Conservation (phyloP, 2,888 invertebrate species). For the Ectropis crepuscularia region DNA sequence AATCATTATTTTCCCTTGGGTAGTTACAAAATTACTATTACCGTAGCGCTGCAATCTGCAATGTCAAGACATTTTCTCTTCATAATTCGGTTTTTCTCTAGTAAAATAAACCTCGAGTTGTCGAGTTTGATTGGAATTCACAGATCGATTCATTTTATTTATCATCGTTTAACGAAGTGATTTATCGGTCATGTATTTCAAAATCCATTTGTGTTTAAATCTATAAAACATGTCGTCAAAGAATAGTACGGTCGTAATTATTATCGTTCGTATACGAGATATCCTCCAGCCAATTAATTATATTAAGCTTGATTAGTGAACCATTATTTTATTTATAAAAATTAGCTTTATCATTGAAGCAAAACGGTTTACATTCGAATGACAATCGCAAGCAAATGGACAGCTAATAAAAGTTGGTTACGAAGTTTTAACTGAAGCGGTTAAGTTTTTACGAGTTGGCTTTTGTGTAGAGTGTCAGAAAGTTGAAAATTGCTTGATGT, state of each 20-base stretch:
- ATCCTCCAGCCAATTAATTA: slow-evolving; percentile 63
- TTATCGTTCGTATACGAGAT: slow-evolving; percentile 57
- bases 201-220: slow-evolving; percentile 26
- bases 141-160: background rate
- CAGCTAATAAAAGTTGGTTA: slow-evolving; percentile 33
- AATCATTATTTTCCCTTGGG: too few relatives aligned
- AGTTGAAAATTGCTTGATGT: slow-evolving; percentile 23
- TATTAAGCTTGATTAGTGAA: slow-evolving; percentile 45
- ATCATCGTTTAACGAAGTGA: background rate
- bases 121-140: too few relatives aligned
- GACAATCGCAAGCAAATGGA: slow-evolving; percentile 27
- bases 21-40: too few relatives aligned
- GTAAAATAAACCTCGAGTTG: background rate
- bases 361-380: slow-evolving; percentile 49
- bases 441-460: background rate
- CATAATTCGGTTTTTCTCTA: too few relatives aligned
- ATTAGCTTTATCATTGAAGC: slow-evolving; percentile 14
- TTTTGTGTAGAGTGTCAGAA: slow-evolving; percentile 20
- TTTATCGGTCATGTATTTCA: slow-evolving; percentile 4
- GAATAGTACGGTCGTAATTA: slow-evolving; percentile 50
- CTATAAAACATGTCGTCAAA: slow-evolving; percentile 38
- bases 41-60: too few relatives aligned
- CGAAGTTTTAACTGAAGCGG: slow-evolving; percentile 12
- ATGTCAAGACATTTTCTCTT: too few relatives aligned
- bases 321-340: slow-evolving; percentile 6